Base-by-base conservation (phyloP, 2,888 invertebrate genomes). In the Hoplodrina blanda region DNA sequence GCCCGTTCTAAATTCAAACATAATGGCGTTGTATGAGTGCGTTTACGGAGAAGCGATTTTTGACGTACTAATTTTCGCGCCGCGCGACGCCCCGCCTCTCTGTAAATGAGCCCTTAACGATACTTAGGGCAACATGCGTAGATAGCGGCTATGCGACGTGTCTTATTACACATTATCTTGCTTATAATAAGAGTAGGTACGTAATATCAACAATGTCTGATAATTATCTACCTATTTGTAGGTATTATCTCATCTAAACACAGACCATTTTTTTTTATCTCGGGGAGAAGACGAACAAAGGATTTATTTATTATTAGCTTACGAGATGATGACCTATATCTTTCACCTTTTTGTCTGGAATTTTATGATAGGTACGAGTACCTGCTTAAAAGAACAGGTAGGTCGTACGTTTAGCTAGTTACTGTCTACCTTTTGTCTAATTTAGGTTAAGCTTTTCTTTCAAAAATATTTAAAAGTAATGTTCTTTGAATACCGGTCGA, bases 321-420 rank as follows among this genome's bases (percentile, higher is more conserved):
- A 46, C 13, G 13, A 19, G 13, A 25, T 15, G 4, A 37, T 69
- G 33, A 37, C 6, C 46, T 25, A 44, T 5, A 46, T 19, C 15
- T 68, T 53, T 53, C 5, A 7, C n/a, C 13, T 20, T 17, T 46
- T 46, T 64, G 10, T 54, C 33, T 69, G 33, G 8, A n/a, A 25
- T 2, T 19, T 37, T 8, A 46, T 20, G n/a, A 20, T 11, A 37
- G 37, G 37, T 37, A 37, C 5, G 17, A 52, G 20, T 30, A 64
- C 11, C 33, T 37, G n/a, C 11, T 20, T 49, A 46, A 7, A 44
- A 59, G 7, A 30, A 15, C 13, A 15, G 46, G 17, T 17, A 17
- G 17, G 4, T 46, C 17, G 15, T 46, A 17, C 15, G 15, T 4
- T 46, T 17, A 46, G 15, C 46, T 46, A 17, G 17, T 17, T 3